A percentile compares a stretch with the other conserved stretches of the same genome.
phyloP scores from a whole-genome alignment of 1,140 invertebrate species.

The Homalodisca vitripennis region DNA sequence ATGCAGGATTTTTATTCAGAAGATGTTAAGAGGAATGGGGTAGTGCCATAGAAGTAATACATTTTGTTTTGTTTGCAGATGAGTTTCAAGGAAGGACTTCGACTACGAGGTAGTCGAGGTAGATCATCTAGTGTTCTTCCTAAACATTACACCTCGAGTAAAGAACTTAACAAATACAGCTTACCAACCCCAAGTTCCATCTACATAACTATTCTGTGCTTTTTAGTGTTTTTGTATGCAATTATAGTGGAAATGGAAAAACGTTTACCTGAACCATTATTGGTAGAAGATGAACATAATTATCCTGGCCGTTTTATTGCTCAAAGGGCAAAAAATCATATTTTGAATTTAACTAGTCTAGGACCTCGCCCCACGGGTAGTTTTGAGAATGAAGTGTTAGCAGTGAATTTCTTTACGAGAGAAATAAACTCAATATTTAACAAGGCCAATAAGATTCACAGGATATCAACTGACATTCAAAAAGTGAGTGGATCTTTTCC shows the following conservation, averaged over 20 bases:
- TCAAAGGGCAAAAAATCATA: constrained; percentile 60
- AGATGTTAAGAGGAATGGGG: too few relatives aligned
- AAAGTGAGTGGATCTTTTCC: constrained; percentile 75
- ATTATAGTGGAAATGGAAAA: constrained; percentile 38
- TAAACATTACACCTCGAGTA: constrained; percentile 10
- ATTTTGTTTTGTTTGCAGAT: too few relatives aligned
- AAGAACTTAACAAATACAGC: not conserved
- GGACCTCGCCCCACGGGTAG: constrained; percentile 67
- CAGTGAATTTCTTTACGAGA: constrained; percentile 53
- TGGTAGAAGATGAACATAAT: constrained; percentile 37
- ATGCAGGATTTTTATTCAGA: too few relatives aligned
- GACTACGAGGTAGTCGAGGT: not conserved
- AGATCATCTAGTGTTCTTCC: not conserved
- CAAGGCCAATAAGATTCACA: constrained; percentile 48
- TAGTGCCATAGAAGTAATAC: too few relatives aligned
- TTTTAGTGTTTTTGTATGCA: constrained; percentile 33
- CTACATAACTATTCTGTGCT: constrained; percentile 14
- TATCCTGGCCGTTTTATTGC: constrained; percentile 55
- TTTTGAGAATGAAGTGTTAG: constrained; percentile 60
- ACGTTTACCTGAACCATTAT: constrained; percentile 36
- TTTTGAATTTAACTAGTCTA: constrained; percentile 63
- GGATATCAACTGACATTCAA: constrained; percentile 58
- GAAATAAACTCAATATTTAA: constrained; percentile 52
- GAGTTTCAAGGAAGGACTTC: constrained; percentile 18
- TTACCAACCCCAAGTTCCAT: not conserved